phyloP scores from a whole-genome alignment of 2,113 vertebrate genomes.

The Meleagris gallopavo region DNA sequence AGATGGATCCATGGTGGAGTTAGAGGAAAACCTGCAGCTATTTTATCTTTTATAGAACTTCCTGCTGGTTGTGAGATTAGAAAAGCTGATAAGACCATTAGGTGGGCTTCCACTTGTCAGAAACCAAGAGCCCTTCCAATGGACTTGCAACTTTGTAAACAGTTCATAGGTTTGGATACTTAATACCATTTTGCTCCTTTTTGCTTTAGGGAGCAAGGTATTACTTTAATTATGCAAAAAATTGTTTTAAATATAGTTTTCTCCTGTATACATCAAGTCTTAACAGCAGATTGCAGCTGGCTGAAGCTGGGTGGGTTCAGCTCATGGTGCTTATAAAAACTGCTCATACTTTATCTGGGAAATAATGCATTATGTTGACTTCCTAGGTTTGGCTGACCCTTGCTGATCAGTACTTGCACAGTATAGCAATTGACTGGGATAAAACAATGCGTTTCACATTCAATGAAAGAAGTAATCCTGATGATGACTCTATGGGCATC shows the following conservation, averaged over 20 bases:
- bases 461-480: conserved; percentile 98
- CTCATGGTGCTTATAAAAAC: neutral
- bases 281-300: neutral
- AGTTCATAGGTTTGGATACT: neutral
- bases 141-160: neutral
- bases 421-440: conserved; percentile 98
- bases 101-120: neutral
- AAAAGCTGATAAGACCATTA: neutral
- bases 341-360: neutral
- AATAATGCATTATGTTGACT: neutral
- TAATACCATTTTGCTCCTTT: neutral
- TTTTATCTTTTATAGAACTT: neutral
- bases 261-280: neutral
- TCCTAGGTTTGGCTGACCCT: conserved; percentile 95
- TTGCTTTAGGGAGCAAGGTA: neutral
- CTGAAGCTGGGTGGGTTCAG: neutral
- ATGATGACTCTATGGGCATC: conserved; percentile 97
- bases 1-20: neutral
- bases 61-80: neutral
- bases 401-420: conserved; percentile 96
- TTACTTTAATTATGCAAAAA: neutral
- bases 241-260: neutral
- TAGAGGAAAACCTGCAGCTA: neutral
- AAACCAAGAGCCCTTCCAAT: no score
- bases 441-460: conserved; percentile 98